phyloP scores from a whole-genome alignment of 2,888 invertebrate genomes.

The Pterostichus niger region DNA sequence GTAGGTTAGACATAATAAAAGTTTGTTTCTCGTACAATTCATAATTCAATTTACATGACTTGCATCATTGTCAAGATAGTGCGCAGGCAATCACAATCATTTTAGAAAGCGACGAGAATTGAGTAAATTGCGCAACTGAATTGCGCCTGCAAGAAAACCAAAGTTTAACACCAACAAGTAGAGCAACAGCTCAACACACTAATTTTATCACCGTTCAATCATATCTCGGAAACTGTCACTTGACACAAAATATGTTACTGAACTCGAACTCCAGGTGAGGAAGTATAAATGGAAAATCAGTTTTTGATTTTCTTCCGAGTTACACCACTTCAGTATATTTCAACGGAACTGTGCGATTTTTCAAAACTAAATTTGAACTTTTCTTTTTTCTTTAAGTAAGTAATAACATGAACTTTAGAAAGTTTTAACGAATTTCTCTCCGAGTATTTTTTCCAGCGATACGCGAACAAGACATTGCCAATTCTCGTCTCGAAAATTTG shows the following conservation, averaged over 20 bases:
- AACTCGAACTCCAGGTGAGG: neutral
- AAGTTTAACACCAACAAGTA: slow-evolving; percentile 64
- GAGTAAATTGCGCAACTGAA: slow-evolving; percentile 65
- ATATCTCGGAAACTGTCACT: neutral
- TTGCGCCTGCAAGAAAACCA: slow-evolving; percentile 68
- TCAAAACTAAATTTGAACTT: slow-evolving; percentile 17
- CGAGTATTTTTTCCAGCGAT: too few species aligned
- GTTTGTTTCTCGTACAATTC: slow-evolving; percentile 45
- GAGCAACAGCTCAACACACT: slow-evolving; percentile 60
- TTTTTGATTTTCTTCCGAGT: slow-evolving; percentile 4
- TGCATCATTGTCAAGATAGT: slow-evolving; percentile 64
- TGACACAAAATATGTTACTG: neutral
- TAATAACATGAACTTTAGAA: slow-evolving; percentile 11
- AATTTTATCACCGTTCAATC: neutral
- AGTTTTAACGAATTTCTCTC: slow-evolving; percentile 22
- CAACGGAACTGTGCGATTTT: neutral
- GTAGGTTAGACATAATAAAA: slow-evolving; percentile 6
- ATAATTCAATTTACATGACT: slow-evolving; percentile 64
- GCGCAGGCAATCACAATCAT: slow-evolving; percentile 59
- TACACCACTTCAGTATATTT: neutral
- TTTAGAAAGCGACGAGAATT: slow-evolving; percentile 68
- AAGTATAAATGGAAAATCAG: slow-evolving; percentile 14
- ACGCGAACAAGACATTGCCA: too few species aligned
- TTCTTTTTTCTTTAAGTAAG: slow-evolving; percentile 21
- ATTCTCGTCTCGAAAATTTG: too few species aligned